Base-by-base conservation (phyloP, 2,888 invertebrate genomes). In the Cantharis lateralis region DNA sequence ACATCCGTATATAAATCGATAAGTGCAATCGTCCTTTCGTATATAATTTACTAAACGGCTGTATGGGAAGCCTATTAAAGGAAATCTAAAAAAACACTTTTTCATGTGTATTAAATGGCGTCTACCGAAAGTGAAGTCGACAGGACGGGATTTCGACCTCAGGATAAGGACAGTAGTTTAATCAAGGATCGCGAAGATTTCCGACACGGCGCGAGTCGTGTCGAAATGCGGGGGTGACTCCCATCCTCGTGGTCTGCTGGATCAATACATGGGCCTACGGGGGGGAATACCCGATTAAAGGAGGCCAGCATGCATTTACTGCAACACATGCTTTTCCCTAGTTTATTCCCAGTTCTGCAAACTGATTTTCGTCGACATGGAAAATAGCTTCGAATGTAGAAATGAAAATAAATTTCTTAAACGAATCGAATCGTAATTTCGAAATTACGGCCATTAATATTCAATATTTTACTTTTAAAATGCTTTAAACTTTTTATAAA, bases 221-320 rank as follows among this genome's bases (percentile, higher is more conserved):
- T 81, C 86, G 85, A 85, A 83, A 80, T 79, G 82, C 79, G 78
- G 78, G 83, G 84, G 85, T 84, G 84, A 84, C 85, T 86, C 86
- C 85, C 84, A 84, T 84, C 83, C 85, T 82, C 82, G 84, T 84
- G 86, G 85, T 84, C 85, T 81, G 84, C 84, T 83, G 85, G 87
- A 87, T 87, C 87, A 87, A 87, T 87, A 87, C 86, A 78, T 81
- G 82, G 83, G 81, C 82, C 83, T 82, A 81, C 82, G 81, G 79
- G 81, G 81, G 80, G 76, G 79, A 71, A 64, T 20, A 78, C 78
- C 81, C 76, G 76, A 78, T 69, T 70, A 71, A 76, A 77, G 68
- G 75, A 74, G 79, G 72, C 74, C 71, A 79, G 76, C 79, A 76
- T 80, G 80, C 80, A 81, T 80, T 79, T 79, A 79, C 79, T 75